A percentile compares a stretch with the other conserved stretches of the same genome.
Evolutionary conservation across 2,888 invertebrate genomes (phyloP).

Genomic region (Tetramorium bicarinatum): DNA sequence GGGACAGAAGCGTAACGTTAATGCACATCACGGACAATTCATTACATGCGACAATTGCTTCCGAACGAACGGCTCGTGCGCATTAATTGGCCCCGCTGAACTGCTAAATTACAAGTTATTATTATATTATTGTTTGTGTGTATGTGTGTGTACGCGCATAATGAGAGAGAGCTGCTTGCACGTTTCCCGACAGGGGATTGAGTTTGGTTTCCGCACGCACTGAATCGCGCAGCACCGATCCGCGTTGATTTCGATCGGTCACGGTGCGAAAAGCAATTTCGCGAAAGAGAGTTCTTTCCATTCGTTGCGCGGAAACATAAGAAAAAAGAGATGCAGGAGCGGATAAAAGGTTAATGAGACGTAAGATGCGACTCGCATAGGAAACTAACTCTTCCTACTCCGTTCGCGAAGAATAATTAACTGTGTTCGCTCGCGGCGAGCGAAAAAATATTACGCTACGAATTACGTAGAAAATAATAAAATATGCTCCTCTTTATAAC

Average conservation of each 20-base stretch:
- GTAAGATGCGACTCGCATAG: background rate
- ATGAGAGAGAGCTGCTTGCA: background rate
- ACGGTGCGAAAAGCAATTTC: background rate
- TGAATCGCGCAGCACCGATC: background rate
- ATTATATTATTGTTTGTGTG: slow-evolving; percentile 11
- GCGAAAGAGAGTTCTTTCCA: background rate
- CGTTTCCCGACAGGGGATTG: background rate
- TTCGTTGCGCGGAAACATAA: background rate
- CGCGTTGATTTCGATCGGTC: background rate
- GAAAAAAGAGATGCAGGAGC: background rate
- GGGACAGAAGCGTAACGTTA: background rate
- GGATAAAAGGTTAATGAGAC: background rate
- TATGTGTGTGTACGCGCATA: background rate
- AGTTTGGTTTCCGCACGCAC: too few relatives aligned
- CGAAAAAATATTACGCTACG: background rate
- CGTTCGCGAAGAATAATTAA: slow-evolving; percentile 3
- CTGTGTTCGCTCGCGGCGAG: background rate
- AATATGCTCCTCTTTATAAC: too few relatives aligned
- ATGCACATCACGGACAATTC: slow-evolving; percentile 2
- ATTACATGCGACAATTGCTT: slow-evolving; percentile 36
- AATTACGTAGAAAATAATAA: background rate
- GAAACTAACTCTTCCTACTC: background rate
- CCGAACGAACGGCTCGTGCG: background rate
- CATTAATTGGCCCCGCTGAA: slow-evolving; percentile 25
- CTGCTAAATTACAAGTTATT: slow-evolving; percentile 25